A percentile compares a stretch with the other conserved stretches of the same genome.
These are phyloP conservation scores for Syncerus caffer DNA, from an alignment of 2,797 vertebrate species.

Conservation along the genomic window DNA sequence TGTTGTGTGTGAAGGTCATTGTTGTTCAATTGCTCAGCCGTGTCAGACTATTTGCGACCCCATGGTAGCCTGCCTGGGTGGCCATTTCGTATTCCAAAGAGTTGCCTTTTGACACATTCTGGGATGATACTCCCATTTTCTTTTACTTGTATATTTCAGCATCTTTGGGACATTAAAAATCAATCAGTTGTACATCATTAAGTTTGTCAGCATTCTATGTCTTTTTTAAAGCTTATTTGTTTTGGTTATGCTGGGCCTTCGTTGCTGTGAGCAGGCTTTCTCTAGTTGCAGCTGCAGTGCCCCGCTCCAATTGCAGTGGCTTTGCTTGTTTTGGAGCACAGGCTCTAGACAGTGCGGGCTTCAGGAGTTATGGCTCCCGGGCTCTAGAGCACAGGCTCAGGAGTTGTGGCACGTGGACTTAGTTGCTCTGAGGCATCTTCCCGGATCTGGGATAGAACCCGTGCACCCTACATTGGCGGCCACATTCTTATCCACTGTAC, in stretches of 20 bases:
- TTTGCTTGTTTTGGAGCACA: neutral
- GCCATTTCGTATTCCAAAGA: neutral
- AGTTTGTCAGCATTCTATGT: neutral
- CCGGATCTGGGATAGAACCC: fast-evolving
- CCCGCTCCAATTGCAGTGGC: neutral
- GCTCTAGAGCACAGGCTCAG: neutral
- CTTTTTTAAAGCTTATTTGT: neutral
- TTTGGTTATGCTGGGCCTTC: neutral
- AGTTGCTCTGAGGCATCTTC: neutral
- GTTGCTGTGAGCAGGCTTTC: neutral
- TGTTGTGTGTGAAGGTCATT: neutral
- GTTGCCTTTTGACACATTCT: neutral
- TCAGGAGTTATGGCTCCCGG: neutral
- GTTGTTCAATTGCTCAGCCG: neutral
- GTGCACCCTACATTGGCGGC: neutral
- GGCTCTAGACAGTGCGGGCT: neutral
- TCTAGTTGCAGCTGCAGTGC: neutral
- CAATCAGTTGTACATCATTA: neutral
- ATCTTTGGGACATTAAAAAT: neutral
- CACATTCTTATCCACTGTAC: neutral
- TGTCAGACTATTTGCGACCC: neutral
- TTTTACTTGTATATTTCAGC: neutral
- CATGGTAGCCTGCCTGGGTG: neutral
- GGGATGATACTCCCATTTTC: neutral
- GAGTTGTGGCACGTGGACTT: neutral